phyloP scores from a whole-genome alignment of 2,113 vertebrate genomes.

The Ibidorhyncha struthersii region DNA sequence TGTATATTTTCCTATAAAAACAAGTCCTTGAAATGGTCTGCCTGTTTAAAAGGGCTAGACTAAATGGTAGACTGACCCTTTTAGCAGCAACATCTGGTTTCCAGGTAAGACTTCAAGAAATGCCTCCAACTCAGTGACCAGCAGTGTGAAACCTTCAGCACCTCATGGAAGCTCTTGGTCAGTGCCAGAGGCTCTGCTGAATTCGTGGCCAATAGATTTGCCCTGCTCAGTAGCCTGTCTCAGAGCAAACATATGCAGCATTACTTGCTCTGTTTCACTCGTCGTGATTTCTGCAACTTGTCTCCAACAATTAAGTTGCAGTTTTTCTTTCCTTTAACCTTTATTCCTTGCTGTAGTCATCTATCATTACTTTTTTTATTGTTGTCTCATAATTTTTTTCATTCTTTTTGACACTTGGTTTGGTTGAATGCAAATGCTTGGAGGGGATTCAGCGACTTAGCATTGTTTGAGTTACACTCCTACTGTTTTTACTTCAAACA shows the following conservation, averaged over 20 bases:
- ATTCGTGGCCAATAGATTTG: neutral
- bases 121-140: neutral
- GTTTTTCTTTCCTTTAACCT: neutral
- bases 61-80: neutral
- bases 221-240: neutral
- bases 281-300: neutral
- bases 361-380: neutral
- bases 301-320: neutral
- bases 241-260: neutral
- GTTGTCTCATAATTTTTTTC: neutral
- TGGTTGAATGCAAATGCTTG: neutral
- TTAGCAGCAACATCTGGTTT: neutral
- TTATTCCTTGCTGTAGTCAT: neutral
- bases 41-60: neutral
- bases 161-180: neutral
- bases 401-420: neutral
- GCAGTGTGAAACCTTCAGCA: neutral
- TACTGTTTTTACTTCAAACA: neutral
- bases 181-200: neutral
- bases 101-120: neutral
- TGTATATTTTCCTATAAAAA: neutral
- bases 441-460: neutral
- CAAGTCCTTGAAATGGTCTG: neutral
- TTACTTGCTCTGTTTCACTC: neutral
- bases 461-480: neutral